phyloP scores from a whole-genome alignment of 1,140 invertebrate genomes.

The Drosophila bocki region DNA sequence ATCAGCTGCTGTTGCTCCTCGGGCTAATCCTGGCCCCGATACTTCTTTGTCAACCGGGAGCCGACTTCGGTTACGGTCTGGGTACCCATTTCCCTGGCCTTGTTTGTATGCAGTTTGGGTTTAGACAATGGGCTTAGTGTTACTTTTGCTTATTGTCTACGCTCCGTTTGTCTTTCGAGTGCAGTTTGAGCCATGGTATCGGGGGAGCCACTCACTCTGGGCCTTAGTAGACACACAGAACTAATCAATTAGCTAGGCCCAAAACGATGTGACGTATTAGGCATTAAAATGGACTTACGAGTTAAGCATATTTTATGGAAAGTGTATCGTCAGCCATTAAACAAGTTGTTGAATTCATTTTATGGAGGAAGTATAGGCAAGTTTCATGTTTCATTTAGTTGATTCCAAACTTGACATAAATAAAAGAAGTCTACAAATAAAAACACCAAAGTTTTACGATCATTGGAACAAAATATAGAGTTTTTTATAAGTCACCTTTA shows the following conservation, averaged over 20 bases:
- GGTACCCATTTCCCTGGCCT: conserved; percentile 25
- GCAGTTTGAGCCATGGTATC: conserved; percentile 38
- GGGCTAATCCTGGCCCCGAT: conserved; percentile 49
- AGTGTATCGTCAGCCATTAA: not conserved
- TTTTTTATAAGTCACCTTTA: too few species aligned
- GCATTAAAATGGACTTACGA: conserved; percentile 1
- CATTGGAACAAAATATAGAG: not conserved
- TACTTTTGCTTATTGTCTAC: conserved; percentile 76
- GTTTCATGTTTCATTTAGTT: not conserved
- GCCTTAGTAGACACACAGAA: conserved; percentile 7
- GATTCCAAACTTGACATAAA: not conserved
- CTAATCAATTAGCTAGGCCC: conserved; percentile 58
- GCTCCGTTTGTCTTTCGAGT: conserved; percentile 77
- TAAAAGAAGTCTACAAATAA: not conserved
- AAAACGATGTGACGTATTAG: not conserved
- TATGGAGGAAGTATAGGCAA: not conserved
- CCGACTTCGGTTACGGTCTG: conserved; percentile 46
- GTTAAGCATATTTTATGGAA: conserved; percentile 2
- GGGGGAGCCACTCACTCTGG: not conserved
- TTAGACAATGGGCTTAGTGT: conserved; percentile 78
- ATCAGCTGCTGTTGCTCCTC: conserved; percentile 67
- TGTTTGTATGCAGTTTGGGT: conserved; percentile 77
- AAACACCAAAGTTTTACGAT: not conserved
- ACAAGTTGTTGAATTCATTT: conserved; percentile 1
- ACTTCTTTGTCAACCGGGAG: conserved; percentile 44